A percentile compares a stretch with the other conserved stretches of the same genome.
These are phyloP conservation scores for Mystacides longicornis DNA, from an alignment of 2,888 invertebrate genomes.

Conservation along the genomic window DNA sequence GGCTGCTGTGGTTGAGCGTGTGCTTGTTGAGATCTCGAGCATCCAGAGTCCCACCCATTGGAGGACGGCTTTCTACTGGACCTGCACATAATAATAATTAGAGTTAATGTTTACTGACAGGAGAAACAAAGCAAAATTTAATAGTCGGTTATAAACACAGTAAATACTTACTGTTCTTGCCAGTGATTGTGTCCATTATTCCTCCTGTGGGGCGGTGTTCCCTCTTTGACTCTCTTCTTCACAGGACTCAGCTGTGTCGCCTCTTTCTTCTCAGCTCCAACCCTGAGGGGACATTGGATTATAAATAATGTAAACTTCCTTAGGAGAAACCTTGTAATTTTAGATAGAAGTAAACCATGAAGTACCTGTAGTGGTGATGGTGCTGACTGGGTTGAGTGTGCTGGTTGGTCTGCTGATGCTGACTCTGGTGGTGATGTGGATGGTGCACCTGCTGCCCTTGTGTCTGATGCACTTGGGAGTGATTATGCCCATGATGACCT, in stretches of 20 bases:
- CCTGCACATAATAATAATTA: slow-evolving; percentile 12
- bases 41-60: slow-evolving; percentile 18
- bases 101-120: neutral
- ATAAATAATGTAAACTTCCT: no score
- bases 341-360: neutral
- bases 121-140: neutral
- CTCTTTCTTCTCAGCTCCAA: slow-evolving; percentile 64
- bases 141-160: neutral
- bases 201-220: slow-evolving; percentile 71
- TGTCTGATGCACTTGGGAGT: slow-evolving; percentile 5
- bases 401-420: slow-evolving; percentile 35
- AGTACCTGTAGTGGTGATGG: slow-evolving; percentile 44
- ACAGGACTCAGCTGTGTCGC: slow-evolving; percentile 90
- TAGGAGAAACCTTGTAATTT: neutral
- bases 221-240: slow-evolving; percentile 94
- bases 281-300: no score
- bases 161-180: slow-evolving; percentile 23
- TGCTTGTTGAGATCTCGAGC: slow-evolving; percentile 12
- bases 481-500: slow-evolving; percentile 3
- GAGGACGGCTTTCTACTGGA: slow-evolving; percentile 22
- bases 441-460: slow-evolving; percentile 31
- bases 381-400: slow-evolving; percentile 26
- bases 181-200: slow-evolving; percentile 35
- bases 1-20: slow-evolving; percentile 28
- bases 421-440: slow-evolving; percentile 39